Evolutionary conservation across 1,140 invertebrate genomes (phyloP).

Genomic region (Drosophila pachea): DNA sequence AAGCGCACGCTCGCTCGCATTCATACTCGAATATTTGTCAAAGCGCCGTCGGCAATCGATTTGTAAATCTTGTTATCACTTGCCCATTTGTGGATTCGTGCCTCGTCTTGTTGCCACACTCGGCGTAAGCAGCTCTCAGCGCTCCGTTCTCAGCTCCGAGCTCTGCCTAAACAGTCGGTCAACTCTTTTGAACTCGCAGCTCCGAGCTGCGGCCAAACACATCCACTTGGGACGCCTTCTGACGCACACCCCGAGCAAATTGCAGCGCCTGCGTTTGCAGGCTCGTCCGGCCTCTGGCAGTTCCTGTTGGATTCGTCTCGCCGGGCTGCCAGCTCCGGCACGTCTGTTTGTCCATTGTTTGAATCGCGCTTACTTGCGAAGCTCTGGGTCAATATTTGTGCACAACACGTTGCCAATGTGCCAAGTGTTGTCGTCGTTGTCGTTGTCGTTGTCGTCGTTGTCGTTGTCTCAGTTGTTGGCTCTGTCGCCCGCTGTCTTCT

Average conservation of each 20-base stretch:
- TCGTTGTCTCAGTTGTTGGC: not conserved
- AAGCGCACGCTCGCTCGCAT: not conserved
- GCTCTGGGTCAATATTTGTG: slow-evolving; percentile 70
- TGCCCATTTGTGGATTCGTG: slow-evolving; percentile 7
- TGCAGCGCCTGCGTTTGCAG: slow-evolving; percentile 23
- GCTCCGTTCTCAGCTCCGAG: slow-evolving; percentile 10
- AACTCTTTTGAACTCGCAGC: slow-evolving; percentile 60
- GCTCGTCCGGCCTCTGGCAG: slow-evolving; percentile 35
- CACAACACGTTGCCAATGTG: slow-evolving; percentile 75
- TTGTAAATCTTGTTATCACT: slow-evolving; percentile 77
- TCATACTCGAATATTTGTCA: slow-evolving; percentile 49
- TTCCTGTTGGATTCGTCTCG: slow-evolving; percentile 24
- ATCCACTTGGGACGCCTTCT: not conserved
- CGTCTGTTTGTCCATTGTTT: slow-evolving; percentile 70
- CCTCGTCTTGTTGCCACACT: slow-evolving; percentile 6
- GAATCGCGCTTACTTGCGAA: slow-evolving; percentile 76
- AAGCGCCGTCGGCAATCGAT: slow-evolving; percentile 67
- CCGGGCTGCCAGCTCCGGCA: not conserved
- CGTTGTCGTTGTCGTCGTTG: not conserved
- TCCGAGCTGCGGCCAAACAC: no score
- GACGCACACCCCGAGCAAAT: slow-evolving; percentile 34
- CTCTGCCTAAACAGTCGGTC: slow-evolving; percentile 60
- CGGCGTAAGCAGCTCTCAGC: no score
- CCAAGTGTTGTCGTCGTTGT: slow-evolving; percentile 56
- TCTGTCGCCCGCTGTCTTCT: no score